phyloP scores from a whole-genome alignment of 2,888 invertebrate species.

The Creontiades dilutus region DNA sequence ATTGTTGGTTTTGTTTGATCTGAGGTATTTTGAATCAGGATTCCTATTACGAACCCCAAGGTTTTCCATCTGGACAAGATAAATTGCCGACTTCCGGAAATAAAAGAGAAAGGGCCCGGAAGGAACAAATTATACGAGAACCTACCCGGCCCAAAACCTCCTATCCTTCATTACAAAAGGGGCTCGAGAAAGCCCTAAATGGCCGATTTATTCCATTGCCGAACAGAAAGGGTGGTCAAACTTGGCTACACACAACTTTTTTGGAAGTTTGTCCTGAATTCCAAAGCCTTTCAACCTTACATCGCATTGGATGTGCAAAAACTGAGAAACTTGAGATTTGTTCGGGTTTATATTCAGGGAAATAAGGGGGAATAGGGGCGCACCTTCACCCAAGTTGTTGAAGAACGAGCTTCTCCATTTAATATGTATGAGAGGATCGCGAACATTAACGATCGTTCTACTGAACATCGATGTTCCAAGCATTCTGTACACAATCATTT shows the following conservation, averaged over 20 bases:
- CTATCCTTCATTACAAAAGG: neutral
- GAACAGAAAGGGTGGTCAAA: too few relatives aligned
- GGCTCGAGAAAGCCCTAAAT: neutral
- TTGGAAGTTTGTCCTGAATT: neutral
- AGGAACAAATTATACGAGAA: constrained; percentile 10
- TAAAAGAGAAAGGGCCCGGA: neutral
- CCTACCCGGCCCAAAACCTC: neutral
- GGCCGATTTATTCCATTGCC: neutral
- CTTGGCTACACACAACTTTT: neutral
- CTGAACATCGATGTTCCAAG: constrained; percentile 1
- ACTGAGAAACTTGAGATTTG: neutral
- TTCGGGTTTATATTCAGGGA: neutral
- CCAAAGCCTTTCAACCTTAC: neutral
- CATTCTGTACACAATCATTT: neutral
- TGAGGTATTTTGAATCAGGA: too few relatives aligned
- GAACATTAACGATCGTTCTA: neutral
- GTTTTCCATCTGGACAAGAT: neutral
- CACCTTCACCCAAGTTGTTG: neutral
- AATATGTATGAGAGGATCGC: constrained; percentile 4
- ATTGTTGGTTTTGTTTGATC: too few relatives aligned
- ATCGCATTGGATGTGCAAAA: too few relatives aligned
- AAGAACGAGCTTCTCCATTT: neutral
- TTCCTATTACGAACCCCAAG: neutral
- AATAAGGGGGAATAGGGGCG: neutral
- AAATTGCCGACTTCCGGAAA: neutral